Conservation (phyloP, 2,113 vertebrate species). For the Lota lota region DNA sequence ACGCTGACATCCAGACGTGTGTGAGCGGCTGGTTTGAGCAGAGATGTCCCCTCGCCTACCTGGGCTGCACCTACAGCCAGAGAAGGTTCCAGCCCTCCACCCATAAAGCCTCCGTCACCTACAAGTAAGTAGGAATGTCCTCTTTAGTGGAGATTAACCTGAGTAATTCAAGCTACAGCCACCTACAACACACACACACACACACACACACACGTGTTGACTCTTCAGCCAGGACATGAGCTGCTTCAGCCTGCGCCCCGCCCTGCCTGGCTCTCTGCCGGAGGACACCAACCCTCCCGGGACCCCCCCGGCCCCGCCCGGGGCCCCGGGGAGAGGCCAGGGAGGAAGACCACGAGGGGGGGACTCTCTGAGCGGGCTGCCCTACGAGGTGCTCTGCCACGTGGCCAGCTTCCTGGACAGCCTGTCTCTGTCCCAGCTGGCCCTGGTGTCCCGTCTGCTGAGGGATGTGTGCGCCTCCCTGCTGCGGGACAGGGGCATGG, state of each 20-base stretch:
- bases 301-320: constrained; percentile 12
- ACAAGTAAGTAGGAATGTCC: constrained; percentile 62
- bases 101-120: constrained; percentile 79
- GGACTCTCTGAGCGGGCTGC: constrained; percentile 81
- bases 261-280: constrained; percentile 55
- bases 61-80: constrained; percentile 91
- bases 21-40: constrained; percentile 92
- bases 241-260: constrained; percentile 84
- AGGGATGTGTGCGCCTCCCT: constrained; percentile 87
- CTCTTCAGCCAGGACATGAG: constrained; percentile 74
- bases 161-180: too few relatives aligned
- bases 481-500: constrained; percentile 92
- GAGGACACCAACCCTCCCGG: constrained; percentile 33
- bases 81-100: constrained; percentile 81
- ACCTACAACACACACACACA: too few relatives aligned
- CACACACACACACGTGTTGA: too few relatives aligned
- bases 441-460: constrained; percentile 87
- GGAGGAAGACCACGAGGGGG: constrained; percentile 48
- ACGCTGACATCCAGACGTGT: constrained; percentile 89
- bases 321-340: constrained; percentile 4
- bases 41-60: constrained; percentile 89
- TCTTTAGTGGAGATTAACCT: neutral
- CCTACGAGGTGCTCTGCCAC: constrained; percentile 88
- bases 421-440: constrained; percentile 88
- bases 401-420: constrained; percentile 90